Conservation (phyloP, 1,140 invertebrate species). For the Brachionus plicatilis region DNA sequence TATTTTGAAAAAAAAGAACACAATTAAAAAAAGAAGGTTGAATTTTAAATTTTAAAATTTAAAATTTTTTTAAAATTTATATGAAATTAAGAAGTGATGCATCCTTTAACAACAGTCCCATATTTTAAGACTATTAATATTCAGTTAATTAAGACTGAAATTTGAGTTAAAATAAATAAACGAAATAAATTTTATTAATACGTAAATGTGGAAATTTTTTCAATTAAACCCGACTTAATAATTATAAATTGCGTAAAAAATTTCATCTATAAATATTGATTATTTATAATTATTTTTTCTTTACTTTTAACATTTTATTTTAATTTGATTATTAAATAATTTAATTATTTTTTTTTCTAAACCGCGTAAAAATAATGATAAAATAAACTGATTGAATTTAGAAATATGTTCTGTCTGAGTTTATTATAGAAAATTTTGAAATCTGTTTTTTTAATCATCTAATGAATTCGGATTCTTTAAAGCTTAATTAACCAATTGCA, state of each 20-base stretch:
- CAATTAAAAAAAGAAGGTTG: too few relatives aligned
- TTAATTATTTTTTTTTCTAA: background rate
- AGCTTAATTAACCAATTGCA: too few relatives aligned
- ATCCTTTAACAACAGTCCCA: too few relatives aligned
- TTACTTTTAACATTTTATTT: background rate
- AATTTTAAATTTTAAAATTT: background rate
- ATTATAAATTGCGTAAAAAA: background rate
- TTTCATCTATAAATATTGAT: background rate
- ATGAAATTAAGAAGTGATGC: background rate
- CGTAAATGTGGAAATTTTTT: background rate
- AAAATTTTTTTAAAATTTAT: background rate
- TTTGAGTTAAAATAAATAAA: background rate
- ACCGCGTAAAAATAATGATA: background rate
- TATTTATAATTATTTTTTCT: background rate
- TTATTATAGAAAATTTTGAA: background rate
- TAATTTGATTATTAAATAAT: background rate
- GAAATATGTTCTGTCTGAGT: background rate
- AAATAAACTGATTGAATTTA: background rate
- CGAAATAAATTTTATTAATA: background rate
- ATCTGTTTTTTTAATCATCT: background rate
- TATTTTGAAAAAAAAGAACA: too few relatives aligned
- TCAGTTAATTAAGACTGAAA: background rate
- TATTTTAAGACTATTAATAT: background rate
- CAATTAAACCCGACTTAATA: background rate
- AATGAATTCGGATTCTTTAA: too few relatives aligned